Evolutionary conservation across 1,140 invertebrate genomes (phyloP).

Genomic region (Drosophila tsacasi): DNA sequence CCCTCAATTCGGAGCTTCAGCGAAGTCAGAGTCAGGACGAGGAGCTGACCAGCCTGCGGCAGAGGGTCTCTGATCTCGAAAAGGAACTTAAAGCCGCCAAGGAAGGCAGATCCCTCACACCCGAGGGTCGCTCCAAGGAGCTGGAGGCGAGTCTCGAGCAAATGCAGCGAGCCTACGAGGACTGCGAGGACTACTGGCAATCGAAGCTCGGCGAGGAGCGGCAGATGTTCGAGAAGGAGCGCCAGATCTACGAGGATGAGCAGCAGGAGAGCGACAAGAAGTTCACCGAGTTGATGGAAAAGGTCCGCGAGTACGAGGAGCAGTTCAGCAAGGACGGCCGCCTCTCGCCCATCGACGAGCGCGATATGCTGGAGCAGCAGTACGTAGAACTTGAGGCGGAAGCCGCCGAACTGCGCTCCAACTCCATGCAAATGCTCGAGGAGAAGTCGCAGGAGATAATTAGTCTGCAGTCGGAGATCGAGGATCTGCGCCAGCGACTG

Average conservation of each 20-base stretch:
- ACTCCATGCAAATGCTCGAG: constrained; percentile 72
- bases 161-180: constrained; percentile 91
- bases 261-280: constrained; percentile 92
- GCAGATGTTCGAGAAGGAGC: constrained; percentile 90
- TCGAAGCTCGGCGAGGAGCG: constrained; percentile 92
- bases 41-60: constrained; percentile 60
- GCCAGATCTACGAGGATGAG: constrained; percentile 90
- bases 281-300: constrained; percentile 89
- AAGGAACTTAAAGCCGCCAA: constrained; percentile 30
- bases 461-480: constrained; percentile 86
- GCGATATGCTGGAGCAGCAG: constrained; percentile 90
- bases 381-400: constrained; percentile 91
- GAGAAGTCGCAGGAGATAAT: constrained; percentile 87
- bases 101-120: constrained; percentile 58
- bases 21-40: constrained; percentile 60
- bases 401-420: constrained; percentile 86
- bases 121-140: constrained; percentile 87
- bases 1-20: constrained; percentile 82
- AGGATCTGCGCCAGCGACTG: constrained; percentile 74
- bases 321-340: constrained; percentile 88
- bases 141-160: constrained; percentile 90
- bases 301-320: constrained; percentile 93
- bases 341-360: constrained; percentile 92
- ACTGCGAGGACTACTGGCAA: constrained; percentile 94
- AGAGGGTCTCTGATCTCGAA: constrained; percentile 73